Conservation (phyloP, 2,888 invertebrate genomes). For the Habrosyne pyritoides region DNA sequence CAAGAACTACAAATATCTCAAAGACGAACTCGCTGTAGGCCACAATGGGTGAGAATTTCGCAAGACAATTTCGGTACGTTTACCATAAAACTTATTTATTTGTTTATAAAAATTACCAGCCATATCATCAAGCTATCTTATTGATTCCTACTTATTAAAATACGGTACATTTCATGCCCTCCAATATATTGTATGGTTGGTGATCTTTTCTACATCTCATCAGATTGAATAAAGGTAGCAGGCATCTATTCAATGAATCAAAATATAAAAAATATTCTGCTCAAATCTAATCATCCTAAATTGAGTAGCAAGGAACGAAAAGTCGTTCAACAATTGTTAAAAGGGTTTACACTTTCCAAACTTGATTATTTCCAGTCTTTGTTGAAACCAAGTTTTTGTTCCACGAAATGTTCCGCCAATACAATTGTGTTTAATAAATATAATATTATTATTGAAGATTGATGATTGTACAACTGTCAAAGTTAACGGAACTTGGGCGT, state of each 20-base stretch:
- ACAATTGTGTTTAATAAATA: slow-evolving; percentile 5
- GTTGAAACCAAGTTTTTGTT: slow-evolving; percentile 7
- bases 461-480: slow-evolving; percentile 4
- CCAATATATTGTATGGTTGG: no score
- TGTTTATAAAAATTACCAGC: no score
- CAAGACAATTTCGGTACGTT: not conserved
- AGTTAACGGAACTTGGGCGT: not conserved
- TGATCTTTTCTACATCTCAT: no score
- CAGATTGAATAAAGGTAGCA: no score
- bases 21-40: not conserved
- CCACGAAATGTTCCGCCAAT: not conserved
- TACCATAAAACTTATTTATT: not conserved
- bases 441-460: slow-evolving; percentile 5
- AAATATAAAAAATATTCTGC: not conserved
- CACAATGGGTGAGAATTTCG: not conserved
- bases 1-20: not conserved
- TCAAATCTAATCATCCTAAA: not conserved
- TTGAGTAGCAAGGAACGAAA: not conserved
- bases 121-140: no score
- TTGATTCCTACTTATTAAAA: no score
- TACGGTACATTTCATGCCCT: no score
- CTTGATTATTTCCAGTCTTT: slow-evolving; percentile 9
- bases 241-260: not conserved
- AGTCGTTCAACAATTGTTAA: not conserved
- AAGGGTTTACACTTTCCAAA: slow-evolving; percentile 7